Conservation (phyloP, 2,797 vertebrate genomes). For the Buphagus erythrorhynchus region DNA sequence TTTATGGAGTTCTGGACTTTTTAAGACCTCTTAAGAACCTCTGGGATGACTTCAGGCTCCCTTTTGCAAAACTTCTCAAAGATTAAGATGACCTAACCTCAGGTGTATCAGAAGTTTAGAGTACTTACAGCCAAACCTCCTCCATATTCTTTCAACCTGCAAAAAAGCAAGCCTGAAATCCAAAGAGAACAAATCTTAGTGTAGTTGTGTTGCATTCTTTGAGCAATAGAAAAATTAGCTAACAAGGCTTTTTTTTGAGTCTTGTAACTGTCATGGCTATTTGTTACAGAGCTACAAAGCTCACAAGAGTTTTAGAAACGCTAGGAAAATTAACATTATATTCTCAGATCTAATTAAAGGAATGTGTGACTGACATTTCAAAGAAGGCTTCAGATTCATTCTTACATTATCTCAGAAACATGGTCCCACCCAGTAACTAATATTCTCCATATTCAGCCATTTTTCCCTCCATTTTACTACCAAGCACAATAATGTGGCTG, state of each 20-base stretch:
- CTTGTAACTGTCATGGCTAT: neutral
- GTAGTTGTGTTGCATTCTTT: neutral
- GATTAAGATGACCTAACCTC: neutral
- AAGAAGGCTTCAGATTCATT: neutral
- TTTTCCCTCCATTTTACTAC: neutral
- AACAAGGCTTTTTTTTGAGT: neutral
- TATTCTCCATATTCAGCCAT: neutral
- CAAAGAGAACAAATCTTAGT: neutral
- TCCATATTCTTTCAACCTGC: neutral
- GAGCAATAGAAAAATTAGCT: neutral
- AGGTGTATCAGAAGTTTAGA: neutral
- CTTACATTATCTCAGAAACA: neutral
- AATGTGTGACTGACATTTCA: neutral
- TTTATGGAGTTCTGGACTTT: neutral
- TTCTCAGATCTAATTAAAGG: neutral
- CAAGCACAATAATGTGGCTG: neutral
- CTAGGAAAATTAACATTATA: neutral
- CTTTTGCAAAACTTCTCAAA: neutral
- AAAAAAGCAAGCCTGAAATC: neutral
- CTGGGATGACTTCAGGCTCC: neutral
- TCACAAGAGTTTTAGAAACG: neutral
- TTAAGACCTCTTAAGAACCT: neutral
- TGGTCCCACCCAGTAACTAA: neutral
- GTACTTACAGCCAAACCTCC: neutral
- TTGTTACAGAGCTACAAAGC: neutral